phyloP scores from a whole-genome alignment of 2,797 vertebrate genomes.

The Tiaroga cobitis region DNA sequence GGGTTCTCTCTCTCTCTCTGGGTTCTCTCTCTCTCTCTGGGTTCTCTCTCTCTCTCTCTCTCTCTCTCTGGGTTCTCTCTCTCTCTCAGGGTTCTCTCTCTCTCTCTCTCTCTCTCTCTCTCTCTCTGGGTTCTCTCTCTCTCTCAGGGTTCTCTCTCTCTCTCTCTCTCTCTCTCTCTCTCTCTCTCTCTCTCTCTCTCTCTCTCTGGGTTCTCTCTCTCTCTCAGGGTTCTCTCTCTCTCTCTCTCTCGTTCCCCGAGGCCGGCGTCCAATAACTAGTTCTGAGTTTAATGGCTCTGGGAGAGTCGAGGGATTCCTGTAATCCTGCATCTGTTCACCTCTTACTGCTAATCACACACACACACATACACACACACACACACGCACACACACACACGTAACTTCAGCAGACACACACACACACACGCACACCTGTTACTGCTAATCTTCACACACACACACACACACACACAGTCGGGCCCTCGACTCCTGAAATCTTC shows the following conservation, averaged over 20 bases:
- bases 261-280: constrained; percentile 60
- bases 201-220: too few species aligned
- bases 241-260: constrained; percentile 33
- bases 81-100: background rate
- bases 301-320: constrained; percentile 62
- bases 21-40: constrained; percentile 22
- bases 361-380: background rate
- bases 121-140: constrained; percentile 2
- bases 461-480: background rate
- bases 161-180: background rate
- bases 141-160: background rate
- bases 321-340: constrained; percentile 62
- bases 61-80: too few species aligned
- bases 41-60: constrained; percentile 5
- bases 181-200: background rate
- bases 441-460: too few species aligned
- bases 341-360: constrained; percentile 63
- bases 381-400: too few species aligned
- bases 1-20: background rate
- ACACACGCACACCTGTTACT: too few species aligned
- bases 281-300: constrained; percentile 59
- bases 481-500: constrained; percentile 29
- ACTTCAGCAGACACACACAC: too few species aligned
- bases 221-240: background rate
- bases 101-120: background rate